phyloP scores from a whole-genome alignment of 2,113 vertebrate species.

The Dipodomys stephensi region DNA sequence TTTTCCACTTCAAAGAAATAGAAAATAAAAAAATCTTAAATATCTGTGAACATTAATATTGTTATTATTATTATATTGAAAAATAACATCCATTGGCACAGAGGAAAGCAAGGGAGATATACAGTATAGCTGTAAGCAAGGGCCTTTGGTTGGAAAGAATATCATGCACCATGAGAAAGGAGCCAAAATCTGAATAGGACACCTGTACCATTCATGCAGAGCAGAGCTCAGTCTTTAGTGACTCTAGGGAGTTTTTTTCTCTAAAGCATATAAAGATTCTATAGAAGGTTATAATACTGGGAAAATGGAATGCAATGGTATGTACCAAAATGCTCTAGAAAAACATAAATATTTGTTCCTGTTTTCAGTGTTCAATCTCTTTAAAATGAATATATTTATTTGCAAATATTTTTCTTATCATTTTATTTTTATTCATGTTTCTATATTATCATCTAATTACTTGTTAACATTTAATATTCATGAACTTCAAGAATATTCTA shows the following conservation, averaged over 20 bases:
- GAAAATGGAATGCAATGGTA: not conserved
- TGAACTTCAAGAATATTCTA: slow-evolving; percentile 26
- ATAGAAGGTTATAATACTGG: not conserved
- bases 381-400: not conserved
- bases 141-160: not conserved
- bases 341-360: slow-evolving; percentile 17
- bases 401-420: slow-evolving; percentile 29
- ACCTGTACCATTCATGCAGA: not conserved
- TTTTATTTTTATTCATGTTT: slow-evolving; percentile 69
- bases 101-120: not conserved
- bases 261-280: not conserved
- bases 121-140: not conserved
- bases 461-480: slow-evolving; percentile 63
- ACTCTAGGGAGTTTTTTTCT: not conserved
- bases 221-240: not conserved
- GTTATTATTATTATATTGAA: too few species aligned
- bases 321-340: not conserved
- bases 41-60: not conserved
- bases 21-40: not conserved
- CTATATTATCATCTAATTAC: slow-evolving; percentile 65
- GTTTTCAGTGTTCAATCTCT: slow-evolving; percentile 16
- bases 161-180: not conserved
- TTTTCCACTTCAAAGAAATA: not conserved
- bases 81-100: not conserved
- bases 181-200: not conserved